Evolutionary conservation across 37 sponge, comb jelly and placozoan genomes (phyloP), one percentile per base, ranked within the genome.

Genomic region (Ephydatia muelleri): DNA sequence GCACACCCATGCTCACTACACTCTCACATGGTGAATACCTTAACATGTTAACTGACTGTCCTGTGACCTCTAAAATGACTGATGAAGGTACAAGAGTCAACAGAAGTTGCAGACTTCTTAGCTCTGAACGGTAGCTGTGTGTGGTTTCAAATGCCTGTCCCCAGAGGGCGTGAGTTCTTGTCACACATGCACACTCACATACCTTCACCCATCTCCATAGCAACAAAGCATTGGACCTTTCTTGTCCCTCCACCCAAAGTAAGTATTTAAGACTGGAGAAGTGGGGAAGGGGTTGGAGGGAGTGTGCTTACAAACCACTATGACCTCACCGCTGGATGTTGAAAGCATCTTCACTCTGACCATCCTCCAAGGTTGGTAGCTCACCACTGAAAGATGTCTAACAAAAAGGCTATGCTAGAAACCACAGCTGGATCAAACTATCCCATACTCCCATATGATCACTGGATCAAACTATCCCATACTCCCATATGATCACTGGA

Each of bases 141-240:
- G 72, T 30, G 0, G 72, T 71, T 9, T 71, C 32, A 71, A 34
- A 71, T 33, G 13, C 30, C 30, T 33, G 32, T 71, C 13, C 72
- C 12, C 16, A 26, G 1, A 9, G 12, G 25, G 6, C 5, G 9
- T 0, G 23, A 73, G 32, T 43, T 16, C 40, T 77, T 22, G 4
- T 8, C 49, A 57, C 30, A 27, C 67, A 23, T 78, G 79, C 28
- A 64, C 29, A 23, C 16, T 11, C 19, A 13, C 4, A 70, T 28
- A 89, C 89, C 85, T 90, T 84, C 38, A 85, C 84, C 80, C 80
- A 85, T n/a, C 43, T 84, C 37, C 80, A 47, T 43, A 90, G 67
- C 40, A 74, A 77, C 5, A 30, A 19, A 19, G 47, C 49, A 69
- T 85, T 74, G 4, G 72, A 68, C 71, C 81, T 77, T 67, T 85